Conservation (phyloP, 2,888 invertebrate species). For the Drosophila merina region DNA sequence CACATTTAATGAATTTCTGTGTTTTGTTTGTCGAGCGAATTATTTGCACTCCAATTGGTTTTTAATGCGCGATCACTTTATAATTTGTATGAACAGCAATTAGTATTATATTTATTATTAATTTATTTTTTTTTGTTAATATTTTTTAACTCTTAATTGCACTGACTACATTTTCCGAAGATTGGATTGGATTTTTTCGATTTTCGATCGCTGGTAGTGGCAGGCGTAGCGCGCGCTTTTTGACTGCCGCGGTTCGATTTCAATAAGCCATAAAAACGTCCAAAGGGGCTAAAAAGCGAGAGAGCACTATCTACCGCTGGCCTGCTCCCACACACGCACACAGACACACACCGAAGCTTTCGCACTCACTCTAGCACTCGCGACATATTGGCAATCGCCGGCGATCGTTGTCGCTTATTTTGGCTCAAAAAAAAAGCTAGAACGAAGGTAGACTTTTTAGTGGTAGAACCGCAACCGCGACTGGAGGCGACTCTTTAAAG, state of each 20-base stretch:
- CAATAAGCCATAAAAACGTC: constrained; percentile 72
- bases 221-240: constrained; percentile 67
- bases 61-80: constrained; percentile 75
- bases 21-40: constrained; percentile 44
- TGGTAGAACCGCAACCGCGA: constrained; percentile 21
- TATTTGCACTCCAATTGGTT: constrained; percentile 70
- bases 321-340: not conserved
- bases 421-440: not conserved
- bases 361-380: constrained; percentile 7
- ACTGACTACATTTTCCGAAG: constrained; percentile 42
- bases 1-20: constrained; percentile 48
- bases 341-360: not conserved
- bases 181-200: constrained; percentile 1
- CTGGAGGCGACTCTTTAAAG: constrained; percentile 69
- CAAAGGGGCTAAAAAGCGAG: constrained; percentile 20
- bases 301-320: constrained; percentile 14
- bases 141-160: not conserved
- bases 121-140: constrained; percentile 9
- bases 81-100: constrained; percentile 62
- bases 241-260: constrained; percentile 68
- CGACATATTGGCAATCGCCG: not conserved
- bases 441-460: not conserved
- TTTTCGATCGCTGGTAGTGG: constrained; percentile 38
- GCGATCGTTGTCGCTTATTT: not conserved
- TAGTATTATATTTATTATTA: constrained; percentile 6